Percentiles rank a stretch among this genome's conserved stretches.
phyloP scores from a whole-genome alignment of 2,888 invertebrate genomes.

The Meteorus cinctellus region DNA sequence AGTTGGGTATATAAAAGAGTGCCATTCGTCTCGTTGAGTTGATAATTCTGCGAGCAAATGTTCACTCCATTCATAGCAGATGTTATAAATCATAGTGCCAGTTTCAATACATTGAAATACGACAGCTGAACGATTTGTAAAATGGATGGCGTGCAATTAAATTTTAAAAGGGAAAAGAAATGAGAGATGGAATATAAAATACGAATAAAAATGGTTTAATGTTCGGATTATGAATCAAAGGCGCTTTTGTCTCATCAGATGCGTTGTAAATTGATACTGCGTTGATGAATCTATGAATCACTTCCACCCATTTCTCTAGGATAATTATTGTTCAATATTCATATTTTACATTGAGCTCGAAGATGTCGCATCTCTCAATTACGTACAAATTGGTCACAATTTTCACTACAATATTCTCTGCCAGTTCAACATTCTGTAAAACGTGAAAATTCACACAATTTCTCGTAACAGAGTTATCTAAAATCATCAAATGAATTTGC shows the following conservation, averaged over 20 bases:
- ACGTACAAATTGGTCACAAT: too few species aligned
- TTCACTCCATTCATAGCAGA: too few species aligned
- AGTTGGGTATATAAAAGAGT: not conserved
- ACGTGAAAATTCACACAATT: too few species aligned
- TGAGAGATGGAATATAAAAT: not conserved
- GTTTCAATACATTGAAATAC: not conserved
- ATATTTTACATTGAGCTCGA: too few species aligned
- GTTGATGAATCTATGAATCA: not conserved
- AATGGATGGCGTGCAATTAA: not conserved
- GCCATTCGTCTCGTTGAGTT: too few species aligned
- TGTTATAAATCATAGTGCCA: not conserved
- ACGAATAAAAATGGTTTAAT: not conserved
- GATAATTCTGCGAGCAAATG: too few species aligned
- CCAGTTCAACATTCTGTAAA: too few species aligned
- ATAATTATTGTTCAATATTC: not conserved
- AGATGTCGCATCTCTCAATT: too few species aligned
- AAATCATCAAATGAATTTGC: too few species aligned
- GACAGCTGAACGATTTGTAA: not conserved
- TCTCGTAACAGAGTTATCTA: too few species aligned
- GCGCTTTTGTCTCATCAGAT: not conserved
- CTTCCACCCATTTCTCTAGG: not conserved
- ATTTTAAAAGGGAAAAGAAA: not conserved
- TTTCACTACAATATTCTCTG: too few species aligned
- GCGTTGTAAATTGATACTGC: not conserved
- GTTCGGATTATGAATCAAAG: not conserved